Percentiles rank a stretch among this genome's conserved stretches.
Conservation (phyloP, 2,888 invertebrate genomes). For the Subacronicta megacephala region DNA sequence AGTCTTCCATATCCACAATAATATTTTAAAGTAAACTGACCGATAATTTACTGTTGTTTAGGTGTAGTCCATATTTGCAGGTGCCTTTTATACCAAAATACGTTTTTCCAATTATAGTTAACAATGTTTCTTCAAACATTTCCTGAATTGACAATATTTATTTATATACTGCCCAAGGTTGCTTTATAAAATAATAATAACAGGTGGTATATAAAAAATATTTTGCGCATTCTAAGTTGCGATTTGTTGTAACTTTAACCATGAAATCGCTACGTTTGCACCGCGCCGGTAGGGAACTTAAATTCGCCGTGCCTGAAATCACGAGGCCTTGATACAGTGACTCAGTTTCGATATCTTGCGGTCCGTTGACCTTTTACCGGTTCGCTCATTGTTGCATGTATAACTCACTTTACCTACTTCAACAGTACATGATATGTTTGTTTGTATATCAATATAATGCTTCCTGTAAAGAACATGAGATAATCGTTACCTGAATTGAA, state of each 20-base stretch:
- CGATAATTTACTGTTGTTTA: conserved; percentile 30
- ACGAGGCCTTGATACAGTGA: conserved; percentile 85
- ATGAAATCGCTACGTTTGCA: conserved; percentile 68
- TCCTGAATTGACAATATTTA: conserved; percentile 51
- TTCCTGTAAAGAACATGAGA: conserved; percentile 19
- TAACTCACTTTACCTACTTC: conserved; percentile 63
- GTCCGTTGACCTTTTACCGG: conserved; percentile 86
- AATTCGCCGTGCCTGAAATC: conserved; percentile 77
- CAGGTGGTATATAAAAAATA: conserved; percentile 33
- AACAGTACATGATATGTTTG: conserved; percentile 17
- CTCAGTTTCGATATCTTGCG: conserved; percentile 86
- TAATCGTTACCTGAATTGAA: conserved; percentile 9
- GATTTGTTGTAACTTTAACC: conserved; percentile 57
- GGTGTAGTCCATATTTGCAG: conserved; percentile 24
- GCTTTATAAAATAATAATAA: conserved; percentile 34
- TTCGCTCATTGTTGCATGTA: conserved; percentile 74
- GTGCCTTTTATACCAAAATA: conserved; percentile 29
- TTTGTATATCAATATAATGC: neutral
- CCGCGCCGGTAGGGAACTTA: conserved; percentile 61
- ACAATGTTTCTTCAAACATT: conserved; percentile 38
- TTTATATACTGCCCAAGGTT: conserved; percentile 40
- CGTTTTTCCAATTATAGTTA: conserved; percentile 40
- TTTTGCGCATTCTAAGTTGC: conserved; percentile 42
- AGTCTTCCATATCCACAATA: neutral
- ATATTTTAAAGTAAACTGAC: conserved; percentile 17